Base-by-base conservation (phyloP, 2,113 vertebrate species). In the Collichthys lucidus region DNA sequence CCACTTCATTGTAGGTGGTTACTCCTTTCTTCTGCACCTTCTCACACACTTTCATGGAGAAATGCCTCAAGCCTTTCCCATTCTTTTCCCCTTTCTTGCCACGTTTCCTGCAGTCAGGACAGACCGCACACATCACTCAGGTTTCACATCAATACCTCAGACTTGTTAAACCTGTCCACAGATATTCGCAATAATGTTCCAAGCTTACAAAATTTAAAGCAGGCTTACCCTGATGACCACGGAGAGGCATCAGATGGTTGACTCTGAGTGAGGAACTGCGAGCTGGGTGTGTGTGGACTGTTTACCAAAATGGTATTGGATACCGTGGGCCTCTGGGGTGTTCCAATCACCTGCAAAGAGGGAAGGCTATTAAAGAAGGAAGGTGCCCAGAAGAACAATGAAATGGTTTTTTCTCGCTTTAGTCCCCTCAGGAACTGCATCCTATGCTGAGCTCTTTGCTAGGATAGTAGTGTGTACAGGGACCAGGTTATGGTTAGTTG, bases 21-120 rank as follows among this genome's bases (percentile, higher is more conserved):
- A 98, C 96, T 78, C 98, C 98, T 92, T 99, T 99, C 87, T 96
- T 96, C 94, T 99, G 98, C 86, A 99, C 98, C 92, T 99, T 99
- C 93, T 99, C 98, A 59, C 98, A 99, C 85, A 99, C 98, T 93
- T 99, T 99, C 98, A 99, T 99, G 83, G 98, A 99, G 93, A 99
- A 99, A 93, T 99, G 98, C 79, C 98, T 94, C 84, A 99, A 94
- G 76, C 98, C 98, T 88, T 99, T 99, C 49, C 98, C 98, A 91
- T 98, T 98, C 94, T 99, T 99, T 91, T 99, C 98, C n/a, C 98
- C 98, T 87, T 99, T 99, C 92, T 98, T 96, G 84, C 96, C 97
- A 64, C 97, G 96, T 78, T 99, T 99, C 87, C 98, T 99, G 89
- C 3, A 9, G 35, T 82, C 42, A 78, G 7, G 74, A 20, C 10